A percentile compares a stretch with the other conserved stretches of the same genome.
Evolutionary conservation across 2,888 invertebrate species (phyloP).

Genomic region (Nowickia ferox): DNA sequence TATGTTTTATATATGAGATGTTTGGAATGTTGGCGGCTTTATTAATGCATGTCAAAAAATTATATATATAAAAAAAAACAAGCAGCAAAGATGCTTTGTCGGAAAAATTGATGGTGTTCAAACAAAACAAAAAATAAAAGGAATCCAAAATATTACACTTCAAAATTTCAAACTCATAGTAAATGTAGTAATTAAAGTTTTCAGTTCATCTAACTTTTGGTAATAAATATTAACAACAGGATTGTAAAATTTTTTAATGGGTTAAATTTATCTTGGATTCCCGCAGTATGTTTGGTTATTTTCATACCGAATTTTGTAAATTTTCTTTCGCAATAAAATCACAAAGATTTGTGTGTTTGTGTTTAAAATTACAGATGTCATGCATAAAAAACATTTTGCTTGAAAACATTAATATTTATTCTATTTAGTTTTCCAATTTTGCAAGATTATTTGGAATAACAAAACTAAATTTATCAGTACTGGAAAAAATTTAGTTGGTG

Average conservation of each 20-base stretch:
- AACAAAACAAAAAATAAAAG: constrained; percentile 15
- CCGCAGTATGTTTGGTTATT: background rate
- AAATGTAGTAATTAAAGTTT: background rate
- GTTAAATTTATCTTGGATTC: background rate
- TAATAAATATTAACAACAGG: constrained; percentile 3
- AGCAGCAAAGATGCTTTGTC: constrained; percentile 67
- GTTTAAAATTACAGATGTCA: no score
- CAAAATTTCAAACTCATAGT: constrained; percentile 5
- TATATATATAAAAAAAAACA: constrained; percentile 58
- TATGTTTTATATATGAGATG: constrained; percentile 42
- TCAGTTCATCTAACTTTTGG: background rate
- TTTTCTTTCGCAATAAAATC: no score
- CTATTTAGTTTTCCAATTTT: no score
- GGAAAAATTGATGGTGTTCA: constrained; percentile 67
- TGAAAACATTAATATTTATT: no score
- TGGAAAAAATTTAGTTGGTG: no score
- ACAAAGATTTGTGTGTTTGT: no score
- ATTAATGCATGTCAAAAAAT: constrained; percentile 71
- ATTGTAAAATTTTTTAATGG: background rate
- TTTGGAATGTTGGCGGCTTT: constrained; percentile 72
- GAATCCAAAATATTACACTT: constrained; percentile 44
- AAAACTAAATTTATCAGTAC: no score
- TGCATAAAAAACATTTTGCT: no score
- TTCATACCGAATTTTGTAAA: no score
- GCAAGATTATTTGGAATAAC: no score